Base-by-base conservation (phyloP, 2,888 invertebrate genomes). In the Dioctria linearis region DNA sequence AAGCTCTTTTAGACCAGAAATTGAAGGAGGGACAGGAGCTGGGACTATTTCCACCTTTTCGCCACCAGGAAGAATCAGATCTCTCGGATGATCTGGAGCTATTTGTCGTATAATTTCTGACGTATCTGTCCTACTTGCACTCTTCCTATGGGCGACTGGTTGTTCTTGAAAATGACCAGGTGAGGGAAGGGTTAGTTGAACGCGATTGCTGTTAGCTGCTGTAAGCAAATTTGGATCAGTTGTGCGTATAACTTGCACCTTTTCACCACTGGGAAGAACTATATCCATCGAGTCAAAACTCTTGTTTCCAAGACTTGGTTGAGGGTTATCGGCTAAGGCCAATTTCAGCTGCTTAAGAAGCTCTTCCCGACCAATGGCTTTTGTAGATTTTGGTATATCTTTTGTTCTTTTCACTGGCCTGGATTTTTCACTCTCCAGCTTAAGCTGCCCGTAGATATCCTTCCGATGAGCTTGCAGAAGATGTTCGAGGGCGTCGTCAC, bases 241-340 rank as follows among this genome's bases (percentile, higher is more conserved):
- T 0, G 94, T 94, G 85, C 93, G 91, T 79, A 93, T 92, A 0
- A 94, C 92, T 88, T 95, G 94, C 13, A 94, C 92, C 84, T 93
- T 93, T 86, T 95, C 94, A 0, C 95, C 95, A 84, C 94, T 94
- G 0, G 93, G 91, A 67, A 95, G 86, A 5, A 94, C 92, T 73
- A 95, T 91, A 86, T 95, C 95, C 82, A 94, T 91, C 0, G 94
- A 93, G 0, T 94, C 92, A 80, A 93, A 92, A 83, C 94, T 94
- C 86, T 92, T 94, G 73, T 91, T 91, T 49, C 90, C 91, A 78
- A 92, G 90, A 59, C 93, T 93, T 84, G 92, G 91, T n/a, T 89
- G 89, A 0, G 92, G 91, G 42, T 93, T 92, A 86, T 94, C 94
- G 0, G 93, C 92, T 25, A 95, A 90, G 0, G 95, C 95, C 40